These are phyloP conservation scores for Poecile montanus DNA, from an alignment of 2,797 vertebrate species.

Conservation along the genomic window DNA sequence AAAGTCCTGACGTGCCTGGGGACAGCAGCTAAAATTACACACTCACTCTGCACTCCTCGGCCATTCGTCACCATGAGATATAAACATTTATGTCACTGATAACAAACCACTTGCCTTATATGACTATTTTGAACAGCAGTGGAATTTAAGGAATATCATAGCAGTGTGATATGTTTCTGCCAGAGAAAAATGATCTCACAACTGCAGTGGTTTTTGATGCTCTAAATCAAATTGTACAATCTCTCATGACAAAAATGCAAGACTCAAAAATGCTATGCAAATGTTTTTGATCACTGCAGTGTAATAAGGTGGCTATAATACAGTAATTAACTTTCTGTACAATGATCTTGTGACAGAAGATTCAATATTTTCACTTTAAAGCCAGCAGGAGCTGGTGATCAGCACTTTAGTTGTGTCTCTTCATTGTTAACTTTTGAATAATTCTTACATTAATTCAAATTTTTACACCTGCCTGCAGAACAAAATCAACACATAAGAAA, in stretches of 20 bases:
- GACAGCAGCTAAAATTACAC: slow-evolving; percentile 59
- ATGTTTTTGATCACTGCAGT: neutral
- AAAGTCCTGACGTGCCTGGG: slow-evolving; percentile 1
- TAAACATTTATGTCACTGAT: slow-evolving; percentile 70
- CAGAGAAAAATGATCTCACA: slow-evolving; percentile 30
- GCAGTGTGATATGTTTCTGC: slow-evolving; percentile 33
- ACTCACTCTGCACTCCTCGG: slow-evolving; percentile 16
- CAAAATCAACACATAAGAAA: neutral
- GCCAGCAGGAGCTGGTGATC: slow-evolving; percentile 33
- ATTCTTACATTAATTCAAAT: slow-evolving; percentile 5
- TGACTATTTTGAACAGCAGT: slow-evolving; percentile 24
- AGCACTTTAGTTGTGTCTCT: slow-evolving; percentile 40
- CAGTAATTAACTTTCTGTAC: neutral
- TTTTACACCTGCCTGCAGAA: neutral
- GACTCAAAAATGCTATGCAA: neutral
- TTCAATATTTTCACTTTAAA: slow-evolving; percentile 39
- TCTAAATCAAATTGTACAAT: slow-evolving; percentile 47
- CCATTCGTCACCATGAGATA: slow-evolving; percentile 56
- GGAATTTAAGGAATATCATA: slow-evolving; percentile 44
- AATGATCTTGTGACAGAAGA: slow-evolving; percentile 21
- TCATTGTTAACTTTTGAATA: slow-evolving; percentile 28
- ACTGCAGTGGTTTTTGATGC: neutral
- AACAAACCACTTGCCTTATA: slow-evolving; percentile 63
- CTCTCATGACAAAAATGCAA: neutral
- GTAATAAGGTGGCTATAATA: neutral